Conservation (phyloP, 2,888 invertebrate genomes). For the Bruchidius siliquastri region DNA sequence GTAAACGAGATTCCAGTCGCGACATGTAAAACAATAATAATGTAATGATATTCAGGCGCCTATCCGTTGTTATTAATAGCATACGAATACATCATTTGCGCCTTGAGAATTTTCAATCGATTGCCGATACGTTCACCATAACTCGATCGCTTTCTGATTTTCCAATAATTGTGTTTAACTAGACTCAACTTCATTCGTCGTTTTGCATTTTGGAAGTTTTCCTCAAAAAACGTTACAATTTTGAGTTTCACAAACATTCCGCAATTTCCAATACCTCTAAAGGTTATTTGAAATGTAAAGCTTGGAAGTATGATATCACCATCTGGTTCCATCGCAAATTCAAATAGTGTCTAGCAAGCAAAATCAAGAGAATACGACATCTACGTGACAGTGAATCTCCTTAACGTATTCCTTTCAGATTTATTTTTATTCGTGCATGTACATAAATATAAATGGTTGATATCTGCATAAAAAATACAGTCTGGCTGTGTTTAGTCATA, state of each 20-base stretch:
- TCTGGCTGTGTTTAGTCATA: background rate
- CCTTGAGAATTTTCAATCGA: background rate
- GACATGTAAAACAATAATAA: background rate
- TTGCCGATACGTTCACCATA: background rate
- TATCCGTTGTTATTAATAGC: background rate
- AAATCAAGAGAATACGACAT: no score
- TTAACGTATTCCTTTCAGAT: background rate
- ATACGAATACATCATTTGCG: background rate
- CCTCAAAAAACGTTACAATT: no score
- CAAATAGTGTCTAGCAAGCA: no score
- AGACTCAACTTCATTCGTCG: background rate
- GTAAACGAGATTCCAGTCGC: background rate
- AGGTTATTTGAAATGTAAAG: no score
- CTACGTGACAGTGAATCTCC: background rate
- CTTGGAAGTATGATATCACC: no score
- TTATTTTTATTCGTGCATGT: background rate
- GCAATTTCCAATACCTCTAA: no score
- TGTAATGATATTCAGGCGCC: background rate
- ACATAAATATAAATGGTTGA: background rate
- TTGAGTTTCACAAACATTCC: no score
- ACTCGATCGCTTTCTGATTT: background rate
- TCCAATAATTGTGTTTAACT: background rate
- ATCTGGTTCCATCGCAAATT: no score
- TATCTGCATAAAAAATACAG: background rate
- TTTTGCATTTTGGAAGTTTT: no score